Evolutionary conservation across 2,113 vertebrate genomes (phyloP).

Genomic region (Rhinolophus ferrumequinum): DNA sequence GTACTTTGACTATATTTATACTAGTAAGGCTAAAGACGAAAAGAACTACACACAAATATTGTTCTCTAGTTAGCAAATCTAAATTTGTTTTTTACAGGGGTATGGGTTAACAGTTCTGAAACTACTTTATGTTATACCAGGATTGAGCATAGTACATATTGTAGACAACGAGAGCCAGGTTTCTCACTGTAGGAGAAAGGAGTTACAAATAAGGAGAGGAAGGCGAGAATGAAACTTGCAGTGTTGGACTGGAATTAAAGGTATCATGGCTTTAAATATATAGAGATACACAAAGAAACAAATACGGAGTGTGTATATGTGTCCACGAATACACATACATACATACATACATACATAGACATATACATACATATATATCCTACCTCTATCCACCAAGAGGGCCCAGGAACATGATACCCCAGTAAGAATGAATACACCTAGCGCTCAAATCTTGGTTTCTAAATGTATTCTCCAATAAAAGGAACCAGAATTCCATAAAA

Average conservation of each 20-base stretch:
- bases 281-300: neutral
- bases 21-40: neutral
- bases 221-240: neutral
- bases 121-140: neutral
- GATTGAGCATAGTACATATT: neutral
- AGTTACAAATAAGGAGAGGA: neutral
- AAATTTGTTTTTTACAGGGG: neutral
- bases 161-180: neutral
- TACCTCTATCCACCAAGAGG: neutral
- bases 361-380: neutral
- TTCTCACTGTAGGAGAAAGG: neutral
- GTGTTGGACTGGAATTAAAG: neutral
- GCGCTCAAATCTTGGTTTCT: neutral
- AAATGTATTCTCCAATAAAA: conserved; percentile 15
- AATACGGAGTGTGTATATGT: neutral
- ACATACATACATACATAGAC: neutral
- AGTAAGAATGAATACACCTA: neutral
- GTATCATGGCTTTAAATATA: neutral
- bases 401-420: neutral
- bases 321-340: neutral
- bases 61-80: neutral
- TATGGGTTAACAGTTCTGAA: neutral
- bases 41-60: neutral
- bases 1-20: neutral
- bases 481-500: neutral